Evolutionary conservation across 2,888 invertebrate genomes (phyloP).

Genomic region (Agrotis puta): DNA sequence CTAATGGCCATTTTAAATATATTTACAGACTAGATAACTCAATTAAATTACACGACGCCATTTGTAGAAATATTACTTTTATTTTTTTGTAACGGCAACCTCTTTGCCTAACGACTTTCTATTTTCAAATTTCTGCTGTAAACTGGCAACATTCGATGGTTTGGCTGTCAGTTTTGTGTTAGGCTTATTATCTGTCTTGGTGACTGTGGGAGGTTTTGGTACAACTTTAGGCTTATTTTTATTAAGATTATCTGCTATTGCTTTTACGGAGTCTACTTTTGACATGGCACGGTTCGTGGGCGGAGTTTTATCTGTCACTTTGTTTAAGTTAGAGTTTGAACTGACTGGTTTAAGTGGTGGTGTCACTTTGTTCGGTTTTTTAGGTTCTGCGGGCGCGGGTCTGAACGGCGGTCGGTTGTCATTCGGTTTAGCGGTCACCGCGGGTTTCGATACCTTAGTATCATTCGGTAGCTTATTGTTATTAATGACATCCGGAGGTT

Average conservation of each 20-base stretch:
- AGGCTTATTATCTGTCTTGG: constrained; percentile 79
- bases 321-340: constrained; percentile 75
- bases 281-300: constrained; percentile 79
- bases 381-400: constrained; percentile 83
- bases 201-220: constrained; percentile 81
- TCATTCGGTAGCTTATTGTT: constrained; percentile 86
- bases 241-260: constrained; percentile 87
- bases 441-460: constrained; percentile 88
- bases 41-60: constrained; percentile 57
- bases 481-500: constrained; percentile 92
- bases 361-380: constrained; percentile 79
- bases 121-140: constrained; percentile 95
- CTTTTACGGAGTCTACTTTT: constrained; percentile 85
- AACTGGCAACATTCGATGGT: constrained; percentile 93
- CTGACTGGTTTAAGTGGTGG: constrained; percentile 79
- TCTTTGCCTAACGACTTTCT: constrained; percentile 88
- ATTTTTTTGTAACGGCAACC: constrained; percentile 76
- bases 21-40: constrained; percentile 70
- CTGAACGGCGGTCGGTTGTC: constrained; percentile 84
- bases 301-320: constrained; percentile 78
- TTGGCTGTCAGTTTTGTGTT: constrained; percentile 89
- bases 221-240: constrained; percentile 88
- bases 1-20: constrained; percentile 67
- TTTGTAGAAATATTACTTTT: constrained; percentile 47
- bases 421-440: constrained; percentile 81